Percentiles rank a stretch among this genome's conserved stretches.
Evolutionary conservation across 2,797 vertebrate species (phyloP).

Genomic region (Thunnus albacares): DNA sequence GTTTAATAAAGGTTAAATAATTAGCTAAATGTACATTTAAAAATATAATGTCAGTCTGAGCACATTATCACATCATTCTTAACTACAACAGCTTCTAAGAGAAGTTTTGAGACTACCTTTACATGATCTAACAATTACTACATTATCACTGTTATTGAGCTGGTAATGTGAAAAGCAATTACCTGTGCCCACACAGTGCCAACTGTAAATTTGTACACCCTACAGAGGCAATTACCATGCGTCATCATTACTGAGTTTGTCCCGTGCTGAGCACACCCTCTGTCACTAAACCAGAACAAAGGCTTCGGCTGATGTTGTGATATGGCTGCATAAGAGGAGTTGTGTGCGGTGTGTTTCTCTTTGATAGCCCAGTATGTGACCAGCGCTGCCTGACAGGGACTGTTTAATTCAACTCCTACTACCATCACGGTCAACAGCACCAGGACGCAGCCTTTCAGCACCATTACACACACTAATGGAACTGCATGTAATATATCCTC

Average conservation of each 20-base stretch:
- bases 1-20: too few species aligned
- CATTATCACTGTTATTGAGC: conserved; percentile 24
- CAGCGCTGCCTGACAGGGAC: conserved; percentile 54
- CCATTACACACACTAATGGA: conserved; percentile 83
- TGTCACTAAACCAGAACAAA: conserved; percentile 44
- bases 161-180: conserved; percentile 52
- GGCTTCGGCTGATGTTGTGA: conserved; percentile 10
- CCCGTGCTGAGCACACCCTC: conserved; percentile 33
- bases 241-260: conserved; percentile 17
- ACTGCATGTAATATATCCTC: conserved; percentile 74
- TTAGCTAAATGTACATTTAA: too few species aligned
- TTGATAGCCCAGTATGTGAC: conserved; percentile 43
- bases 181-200: conserved; percentile 17
- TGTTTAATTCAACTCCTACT: conserved; percentile 75
- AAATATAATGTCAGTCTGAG: neutral
- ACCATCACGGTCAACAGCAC: conserved; percentile 67
- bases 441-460: conserved; percentile 78
- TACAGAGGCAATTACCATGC: conserved; percentile 43
- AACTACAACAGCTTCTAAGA: neutral
- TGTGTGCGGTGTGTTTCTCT: conserved; percentile 33
- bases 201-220: conserved; percentile 37
- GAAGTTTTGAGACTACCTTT: conserved; percentile 13
- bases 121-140: conserved; percentile 30
- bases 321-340: conserved; percentile 4
- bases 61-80: neutral